These are phyloP conservation scores for Chlorops oryzae DNA, from an alignment of 1,140 invertebrate species.

Conservation along the genomic window DNA sequence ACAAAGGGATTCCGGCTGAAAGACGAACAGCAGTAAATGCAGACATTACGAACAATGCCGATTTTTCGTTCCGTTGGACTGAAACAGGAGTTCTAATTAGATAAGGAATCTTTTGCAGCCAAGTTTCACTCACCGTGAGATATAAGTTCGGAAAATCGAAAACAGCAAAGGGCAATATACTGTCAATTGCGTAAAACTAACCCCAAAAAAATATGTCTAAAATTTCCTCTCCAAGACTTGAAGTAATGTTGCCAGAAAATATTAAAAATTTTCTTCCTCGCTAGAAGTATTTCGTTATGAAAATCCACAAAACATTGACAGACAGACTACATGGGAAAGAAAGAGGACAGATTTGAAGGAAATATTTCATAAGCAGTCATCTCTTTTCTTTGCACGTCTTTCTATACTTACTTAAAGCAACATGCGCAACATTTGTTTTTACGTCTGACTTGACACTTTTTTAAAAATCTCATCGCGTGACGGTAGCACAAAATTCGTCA, in stretches of 20 bases:
- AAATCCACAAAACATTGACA: no score
- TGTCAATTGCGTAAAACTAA: slow-evolving; percentile 22
- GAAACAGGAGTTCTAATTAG: slow-evolving; percentile 1
- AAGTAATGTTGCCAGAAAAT: no score
- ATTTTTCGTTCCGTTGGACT: not conserved
- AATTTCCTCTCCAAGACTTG: not conserved
- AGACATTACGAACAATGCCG: slow-evolving; percentile 10
- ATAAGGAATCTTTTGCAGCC: not conserved
- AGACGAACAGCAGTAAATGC: slow-evolving; percentile 16
- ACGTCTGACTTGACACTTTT: not conserved
- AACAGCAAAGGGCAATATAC: no score
- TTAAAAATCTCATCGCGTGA: not conserved
- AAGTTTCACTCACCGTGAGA: not conserved
- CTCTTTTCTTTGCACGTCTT: not conserved
- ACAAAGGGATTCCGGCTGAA: not conserved
- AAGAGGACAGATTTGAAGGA: no score
- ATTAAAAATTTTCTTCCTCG: no score
- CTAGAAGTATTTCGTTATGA: no score
- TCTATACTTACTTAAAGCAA: not conserved
- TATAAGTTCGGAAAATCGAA: slow-evolving; percentile 4
- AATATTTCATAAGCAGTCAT: slow-evolving; percentile 13
- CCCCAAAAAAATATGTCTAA: slow-evolving; percentile 13
- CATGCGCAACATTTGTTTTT: not conserved
- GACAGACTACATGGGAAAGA: no score
- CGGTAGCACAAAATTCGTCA: not conserved